Conservation (phyloP, 2,888 invertebrate genomes). For the Periphyllus acericola region DNA sequence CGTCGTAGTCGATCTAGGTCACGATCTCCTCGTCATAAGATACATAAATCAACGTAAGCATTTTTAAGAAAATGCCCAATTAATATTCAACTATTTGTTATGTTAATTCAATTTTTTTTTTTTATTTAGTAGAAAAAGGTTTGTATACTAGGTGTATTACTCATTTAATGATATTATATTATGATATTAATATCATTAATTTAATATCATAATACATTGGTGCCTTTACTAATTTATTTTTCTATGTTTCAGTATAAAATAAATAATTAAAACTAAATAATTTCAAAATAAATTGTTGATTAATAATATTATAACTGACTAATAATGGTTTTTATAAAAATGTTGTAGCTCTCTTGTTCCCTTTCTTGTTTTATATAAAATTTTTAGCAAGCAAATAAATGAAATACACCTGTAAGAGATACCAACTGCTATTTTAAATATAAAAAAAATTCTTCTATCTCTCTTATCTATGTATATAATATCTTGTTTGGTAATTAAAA, state of each 20-base stretch:
- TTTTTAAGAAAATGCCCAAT: constrained; percentile 5
- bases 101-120: constrained; percentile 7
- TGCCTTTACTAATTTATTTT: neutral
- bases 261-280: neutral
- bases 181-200: neutral
- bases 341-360: too few relatives aligned
- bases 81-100: neutral
- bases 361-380: too few relatives aligned
- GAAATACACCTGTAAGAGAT: too few relatives aligned
- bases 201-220: too few relatives aligned
- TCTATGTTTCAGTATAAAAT: neutral
- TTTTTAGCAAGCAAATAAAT: too few relatives aligned
- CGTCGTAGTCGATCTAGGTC: constrained; percentile 77
- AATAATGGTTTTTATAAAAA: neutral
- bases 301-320: neutral
- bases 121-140: constrained; percentile 30
- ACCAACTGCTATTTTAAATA: too few relatives aligned
- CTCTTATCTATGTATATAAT: too few relatives aligned
- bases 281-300: too few relatives aligned
- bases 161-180: neutral
- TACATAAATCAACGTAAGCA: constrained; percentile 57
- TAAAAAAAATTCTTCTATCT: too few relatives aligned
- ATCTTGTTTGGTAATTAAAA: too few relatives aligned
- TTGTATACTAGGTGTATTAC: neutral
- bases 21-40: constrained; percentile 65